Evolutionary conservation across 2,797 vertebrate genomes (phyloP).

Genomic region (Mus caroli): DNA sequence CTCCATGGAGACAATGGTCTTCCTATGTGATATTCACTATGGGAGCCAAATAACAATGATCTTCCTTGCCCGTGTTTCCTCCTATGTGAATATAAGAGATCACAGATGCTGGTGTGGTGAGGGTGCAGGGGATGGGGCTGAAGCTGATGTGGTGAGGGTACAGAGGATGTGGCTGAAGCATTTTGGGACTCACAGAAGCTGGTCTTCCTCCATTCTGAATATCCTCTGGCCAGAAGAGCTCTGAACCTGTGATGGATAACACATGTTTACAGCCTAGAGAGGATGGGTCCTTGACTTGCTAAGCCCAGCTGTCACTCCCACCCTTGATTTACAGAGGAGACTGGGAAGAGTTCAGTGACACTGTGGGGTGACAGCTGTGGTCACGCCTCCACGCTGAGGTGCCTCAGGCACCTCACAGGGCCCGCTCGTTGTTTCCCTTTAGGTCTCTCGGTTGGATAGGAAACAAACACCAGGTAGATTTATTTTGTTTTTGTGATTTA

Average conservation of each 20-base stretch:
- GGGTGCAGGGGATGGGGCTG: too few species aligned
- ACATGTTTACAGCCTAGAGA: conserved; percentile 63
- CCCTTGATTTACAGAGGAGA: conserved; percentile 78
- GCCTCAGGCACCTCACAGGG: conserved; percentile 72
- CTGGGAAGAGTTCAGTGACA: conserved; percentile 47
- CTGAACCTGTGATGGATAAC: conserved; percentile 73
- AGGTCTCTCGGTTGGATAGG: conserved; percentile 60
- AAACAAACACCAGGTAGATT: conserved; percentile 68
- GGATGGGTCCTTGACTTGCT: conserved; percentile 55
- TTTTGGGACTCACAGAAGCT: conserved; percentile 61
- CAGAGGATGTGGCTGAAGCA: neutral
- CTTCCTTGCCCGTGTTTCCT: neutral
- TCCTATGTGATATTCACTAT: neutral
- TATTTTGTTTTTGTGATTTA: conserved; percentile 28
- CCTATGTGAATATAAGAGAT: neutral
- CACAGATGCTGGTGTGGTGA: neutral
- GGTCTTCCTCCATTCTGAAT: conserved; percentile 60
- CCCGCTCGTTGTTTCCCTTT: conserved; percentile 48
- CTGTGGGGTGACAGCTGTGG: conserved; percentile 51
- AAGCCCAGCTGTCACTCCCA: conserved; percentile 74
- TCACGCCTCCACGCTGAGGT: neutral
- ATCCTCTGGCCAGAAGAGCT: conserved; percentile 69
- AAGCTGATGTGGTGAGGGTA: neutral
- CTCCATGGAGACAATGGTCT: neutral
- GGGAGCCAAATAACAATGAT: neutral